Evolutionary conservation across 2,113 vertebrate species (phyloP).

Genomic region (Heterotis niloticus): DNA sequence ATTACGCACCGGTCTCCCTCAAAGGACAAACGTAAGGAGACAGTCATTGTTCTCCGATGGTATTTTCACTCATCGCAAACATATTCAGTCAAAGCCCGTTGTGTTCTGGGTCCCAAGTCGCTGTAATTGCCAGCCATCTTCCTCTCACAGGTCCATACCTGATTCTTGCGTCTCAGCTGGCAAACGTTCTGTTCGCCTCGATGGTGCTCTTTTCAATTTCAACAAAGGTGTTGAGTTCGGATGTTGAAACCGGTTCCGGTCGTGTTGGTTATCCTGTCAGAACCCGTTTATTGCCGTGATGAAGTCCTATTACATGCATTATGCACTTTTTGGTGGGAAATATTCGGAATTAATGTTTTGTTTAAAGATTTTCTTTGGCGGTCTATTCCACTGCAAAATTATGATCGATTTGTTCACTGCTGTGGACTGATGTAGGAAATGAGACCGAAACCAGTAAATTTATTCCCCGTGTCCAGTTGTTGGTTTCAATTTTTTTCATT

Average conservation of each 20-base stretch:
- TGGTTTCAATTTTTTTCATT: neutral
- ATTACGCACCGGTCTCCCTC: slow-evolving; percentile 51
- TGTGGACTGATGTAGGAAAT: neutral
- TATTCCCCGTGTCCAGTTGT: too few species aligned
- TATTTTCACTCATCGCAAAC: slow-evolving; percentile 44
- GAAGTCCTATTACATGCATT: neutral
- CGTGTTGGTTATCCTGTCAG: neutral
- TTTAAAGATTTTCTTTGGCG: neutral
- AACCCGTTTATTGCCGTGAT: neutral
- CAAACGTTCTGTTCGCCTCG: slow-evolving; percentile 43
- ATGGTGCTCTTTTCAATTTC: slow-evolving; percentile 54
- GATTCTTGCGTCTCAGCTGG: slow-evolving; percentile 49
- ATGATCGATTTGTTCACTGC: too few species aligned
- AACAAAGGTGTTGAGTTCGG: slow-evolving; percentile 36
- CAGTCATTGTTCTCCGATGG: slow-evolving; percentile 64
- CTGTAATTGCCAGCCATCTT: slow-evolving; percentile 44
- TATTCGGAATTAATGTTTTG: neutral
- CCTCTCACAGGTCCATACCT: slow-evolving; percentile 53
- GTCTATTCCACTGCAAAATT: too few species aligned
- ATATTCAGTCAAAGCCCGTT: slow-evolving; percentile 23
- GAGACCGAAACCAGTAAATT: too few species aligned
- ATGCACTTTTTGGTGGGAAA: neutral
- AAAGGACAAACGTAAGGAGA: slow-evolving; percentile 56
- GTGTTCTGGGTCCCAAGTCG: slow-evolving; percentile 30
- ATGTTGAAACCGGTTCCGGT: slow-evolving; percentile 26